phyloP scores from a whole-genome alignment of 1,140 invertebrate genomes.

The Limonius californicus region DNA sequence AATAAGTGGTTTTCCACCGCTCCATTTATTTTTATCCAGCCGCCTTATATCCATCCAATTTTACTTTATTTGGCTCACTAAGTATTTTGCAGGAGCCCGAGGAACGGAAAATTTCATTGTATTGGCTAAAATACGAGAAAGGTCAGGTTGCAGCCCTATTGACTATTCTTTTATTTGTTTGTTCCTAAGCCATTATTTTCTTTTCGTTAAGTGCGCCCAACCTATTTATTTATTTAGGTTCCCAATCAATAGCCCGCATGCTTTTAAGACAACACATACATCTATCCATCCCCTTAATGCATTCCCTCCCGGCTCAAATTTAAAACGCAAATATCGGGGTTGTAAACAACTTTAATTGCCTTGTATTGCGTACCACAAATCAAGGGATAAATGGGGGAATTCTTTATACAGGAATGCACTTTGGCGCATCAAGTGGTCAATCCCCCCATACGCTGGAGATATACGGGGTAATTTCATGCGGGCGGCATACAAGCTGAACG shows the following conservation, averaged over 20 bases:
- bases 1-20: too few species aligned
- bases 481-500: not conserved
- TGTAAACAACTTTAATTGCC: conserved; percentile 22
- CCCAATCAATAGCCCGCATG: not conserved
- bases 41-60: too few species aligned
- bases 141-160: not conserved
- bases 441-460: not conserved
- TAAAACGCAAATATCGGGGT: not conserved
- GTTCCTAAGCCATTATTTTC: not conserved
- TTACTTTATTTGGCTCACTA: too few species aligned
- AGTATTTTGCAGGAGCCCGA: too few species aligned
- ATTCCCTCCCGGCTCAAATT: conserved; percentile 8
- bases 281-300: not conserved
- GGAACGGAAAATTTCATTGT: not conserved
- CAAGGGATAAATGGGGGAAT: conserved; percentile 10
- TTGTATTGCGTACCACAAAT: conserved; percentile 17
- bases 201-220: not conserved
- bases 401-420: conserved; percentile 6
- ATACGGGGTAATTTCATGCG: not conserved
- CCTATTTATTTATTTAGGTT: not conserved
- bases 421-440: not conserved
- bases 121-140: not conserved
- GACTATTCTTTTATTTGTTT: not conserved
- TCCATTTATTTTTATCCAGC: too few species aligned
- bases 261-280: not conserved